Percentiles rank a stretch among this genome's conserved stretches.
phyloP scores from a whole-genome alignment of 2,113 vertebrate species.

The Heterocephalus glaber region DNA sequence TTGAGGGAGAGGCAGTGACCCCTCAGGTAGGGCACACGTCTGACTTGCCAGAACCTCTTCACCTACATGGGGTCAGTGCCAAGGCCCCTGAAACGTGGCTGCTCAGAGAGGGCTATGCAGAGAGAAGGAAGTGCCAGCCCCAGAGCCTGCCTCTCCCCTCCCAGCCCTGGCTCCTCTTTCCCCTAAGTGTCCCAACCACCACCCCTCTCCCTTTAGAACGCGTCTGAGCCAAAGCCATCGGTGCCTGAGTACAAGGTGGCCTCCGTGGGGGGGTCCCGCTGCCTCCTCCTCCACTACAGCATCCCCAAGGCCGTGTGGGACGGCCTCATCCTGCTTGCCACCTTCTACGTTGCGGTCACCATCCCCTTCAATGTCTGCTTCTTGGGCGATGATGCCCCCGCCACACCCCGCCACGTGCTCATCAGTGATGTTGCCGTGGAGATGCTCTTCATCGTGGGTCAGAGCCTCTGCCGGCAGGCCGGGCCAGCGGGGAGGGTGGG shows the following conservation, averaged over 20 bases:
- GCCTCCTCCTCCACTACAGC: slow-evolving; percentile 98
- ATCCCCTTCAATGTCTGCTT: slow-evolving; percentile 98
- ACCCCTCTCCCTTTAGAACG: slow-evolving; percentile 86
- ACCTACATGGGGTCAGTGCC: neutral
- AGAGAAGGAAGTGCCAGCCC: neutral
- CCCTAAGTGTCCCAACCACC: slow-evolving; percentile 57
- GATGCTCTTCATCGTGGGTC: slow-evolving; percentile 98
- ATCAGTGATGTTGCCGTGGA: slow-evolving; percentile 96
- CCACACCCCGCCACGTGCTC: slow-evolving; percentile 90
- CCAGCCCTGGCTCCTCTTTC: slow-evolving; percentile 18
- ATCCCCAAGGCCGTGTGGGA: slow-evolving; percentile 97
- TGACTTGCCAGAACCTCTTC: neutral
- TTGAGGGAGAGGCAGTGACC: slow-evolving; percentile 10
- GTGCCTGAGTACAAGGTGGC: slow-evolving; percentile 97
- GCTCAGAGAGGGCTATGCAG: neutral
- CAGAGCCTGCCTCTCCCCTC: neutral
- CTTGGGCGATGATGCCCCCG: slow-evolving; percentile 86
- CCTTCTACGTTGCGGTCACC: slow-evolving; percentile 95
- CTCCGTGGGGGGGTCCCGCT: slow-evolving; percentile 94
- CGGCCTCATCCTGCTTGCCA: slow-evolving; percentile 96
- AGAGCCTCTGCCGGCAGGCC: slow-evolving; percentile 86
- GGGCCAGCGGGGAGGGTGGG: neutral
- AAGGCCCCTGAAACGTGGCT: neutral
- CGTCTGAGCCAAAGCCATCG: slow-evolving; percentile 93
- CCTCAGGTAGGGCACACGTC: neutral